phyloP scores from a whole-genome alignment of 2,113 vertebrate genomes.

The Barbus barbus region DNA sequence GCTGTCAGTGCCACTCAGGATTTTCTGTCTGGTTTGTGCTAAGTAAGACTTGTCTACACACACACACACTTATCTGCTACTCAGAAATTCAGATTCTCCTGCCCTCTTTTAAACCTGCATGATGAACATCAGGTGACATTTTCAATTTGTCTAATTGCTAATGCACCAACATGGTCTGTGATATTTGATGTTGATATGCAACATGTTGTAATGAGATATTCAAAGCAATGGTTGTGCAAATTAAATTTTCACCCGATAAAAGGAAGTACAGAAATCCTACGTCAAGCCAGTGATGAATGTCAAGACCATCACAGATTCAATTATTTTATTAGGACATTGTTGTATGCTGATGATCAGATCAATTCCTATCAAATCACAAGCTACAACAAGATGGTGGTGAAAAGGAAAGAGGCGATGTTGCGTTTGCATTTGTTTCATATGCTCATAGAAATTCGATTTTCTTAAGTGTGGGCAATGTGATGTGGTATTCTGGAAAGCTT shows the following conservation, averaged over 20 bases:
- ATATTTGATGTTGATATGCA: constrained; percentile 12
- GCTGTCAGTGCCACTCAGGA: constrained; percentile 16
- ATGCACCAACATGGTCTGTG: background rate
- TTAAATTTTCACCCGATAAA: constrained; percentile 20
- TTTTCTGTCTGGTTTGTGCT: background rate
- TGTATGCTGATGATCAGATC: constrained; percentile 10
- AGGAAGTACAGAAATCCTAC: constrained; percentile 8
- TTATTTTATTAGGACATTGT: constrained; percentile 7
- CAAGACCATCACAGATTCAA: constrained; percentile 20
- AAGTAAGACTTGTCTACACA: background rate
- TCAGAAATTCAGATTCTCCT: constrained; percentile 22
- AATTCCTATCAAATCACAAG: constrained; percentile 4
- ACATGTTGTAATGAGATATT: constrained; percentile 25
- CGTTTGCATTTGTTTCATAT: background rate
- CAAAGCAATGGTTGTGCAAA: constrained; percentile 9
- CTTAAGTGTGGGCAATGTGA: constrained; percentile 1
- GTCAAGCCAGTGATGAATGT: constrained; percentile 2
- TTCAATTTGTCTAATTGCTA: constrained; percentile 6
- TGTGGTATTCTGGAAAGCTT: background rate
- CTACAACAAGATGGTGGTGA: background rate
- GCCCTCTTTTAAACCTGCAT: background rate
- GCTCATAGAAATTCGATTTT: no score
- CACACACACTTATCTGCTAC: background rate
- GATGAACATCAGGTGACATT: constrained; percentile 20
- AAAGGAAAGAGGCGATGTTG: background rate